Evolutionary conservation across 64 coral and sea anemone genomes (phyloP).

Genomic region (Stylophora pistillata): DNA sequence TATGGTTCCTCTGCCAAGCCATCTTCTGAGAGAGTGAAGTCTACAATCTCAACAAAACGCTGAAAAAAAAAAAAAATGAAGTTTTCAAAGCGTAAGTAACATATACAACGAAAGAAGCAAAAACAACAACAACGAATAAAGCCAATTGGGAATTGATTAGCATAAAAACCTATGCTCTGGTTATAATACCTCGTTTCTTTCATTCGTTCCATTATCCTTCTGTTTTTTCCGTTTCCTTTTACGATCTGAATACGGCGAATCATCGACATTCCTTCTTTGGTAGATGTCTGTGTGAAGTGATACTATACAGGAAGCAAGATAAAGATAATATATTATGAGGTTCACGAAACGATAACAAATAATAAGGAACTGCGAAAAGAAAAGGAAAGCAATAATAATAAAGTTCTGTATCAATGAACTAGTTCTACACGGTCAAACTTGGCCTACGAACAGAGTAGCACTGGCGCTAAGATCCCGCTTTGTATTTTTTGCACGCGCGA

Average conservation of each 20-base stretch:
- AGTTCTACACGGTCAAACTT: no score
- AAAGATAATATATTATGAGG: not conserved
- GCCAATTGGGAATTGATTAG: no score
- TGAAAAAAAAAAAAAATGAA: conserved; percentile 1
- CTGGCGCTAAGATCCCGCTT: no score
- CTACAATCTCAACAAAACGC: conserved; percentile 15
- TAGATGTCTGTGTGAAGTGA: not conserved
- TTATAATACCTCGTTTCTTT: not conserved
- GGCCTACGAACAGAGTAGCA: no score
- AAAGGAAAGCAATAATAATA: not conserved
- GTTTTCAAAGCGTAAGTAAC: no score
- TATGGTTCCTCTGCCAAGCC: conserved; percentile 12
- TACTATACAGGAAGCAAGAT: not conserved
- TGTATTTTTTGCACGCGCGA: no score
- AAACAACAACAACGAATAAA: no score
- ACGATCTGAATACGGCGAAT: not conserved
- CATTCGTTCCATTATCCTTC: not conserved
- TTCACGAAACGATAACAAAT: not conserved
- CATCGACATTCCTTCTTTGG: not conserved
- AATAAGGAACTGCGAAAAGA: not conserved
- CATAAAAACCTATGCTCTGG: not conserved
- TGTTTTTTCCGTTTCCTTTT: not conserved
- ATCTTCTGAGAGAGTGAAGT: not conserved
- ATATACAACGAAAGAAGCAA: no score
- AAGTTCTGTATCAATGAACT: no score